Conservation (phyloP, 2,113 vertebrate genomes). For the Cervus canadensis region DNA sequence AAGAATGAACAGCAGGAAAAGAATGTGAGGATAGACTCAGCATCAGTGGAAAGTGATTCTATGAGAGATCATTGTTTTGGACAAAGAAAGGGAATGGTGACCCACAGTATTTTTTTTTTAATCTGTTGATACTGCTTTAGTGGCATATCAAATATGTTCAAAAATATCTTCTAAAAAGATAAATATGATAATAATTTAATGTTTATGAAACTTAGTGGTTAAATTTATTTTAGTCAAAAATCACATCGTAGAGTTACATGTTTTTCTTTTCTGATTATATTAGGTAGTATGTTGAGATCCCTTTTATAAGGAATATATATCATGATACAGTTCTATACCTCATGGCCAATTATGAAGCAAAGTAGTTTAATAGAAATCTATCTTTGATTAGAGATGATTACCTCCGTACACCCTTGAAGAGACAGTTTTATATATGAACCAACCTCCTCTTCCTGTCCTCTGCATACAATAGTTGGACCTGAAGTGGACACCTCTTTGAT, state of each 20-base stretch:
- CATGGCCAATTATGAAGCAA: background rate
- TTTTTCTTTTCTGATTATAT: background rate
- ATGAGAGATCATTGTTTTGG: background rate
- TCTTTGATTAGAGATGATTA: background rate
- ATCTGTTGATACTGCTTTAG: background rate
- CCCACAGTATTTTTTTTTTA: background rate
- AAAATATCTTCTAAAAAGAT: background rate
- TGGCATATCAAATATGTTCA: background rate
- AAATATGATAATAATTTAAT: background rate
- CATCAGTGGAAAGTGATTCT: background rate
- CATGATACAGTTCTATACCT: background rate
- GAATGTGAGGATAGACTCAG: background rate
- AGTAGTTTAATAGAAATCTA: background rate
- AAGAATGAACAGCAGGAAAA: background rate
- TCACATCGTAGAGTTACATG: background rate
- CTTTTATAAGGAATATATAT: background rate
- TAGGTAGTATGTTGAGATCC: background rate
- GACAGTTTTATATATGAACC: background rate
- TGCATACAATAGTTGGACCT: background rate
- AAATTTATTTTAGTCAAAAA: background rate
- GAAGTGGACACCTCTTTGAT: background rate
- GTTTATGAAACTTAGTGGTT: background rate
- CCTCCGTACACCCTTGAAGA: background rate
- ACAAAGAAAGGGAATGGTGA: background rate
- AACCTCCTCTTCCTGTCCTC: background rate